A percentile compares a stretch with the other conserved stretches of the same genome.
phyloP scores from a whole-genome alignment of 35 echinoderm and acorn worm genomes.

The Apostichopus parvimensis region DNA sequence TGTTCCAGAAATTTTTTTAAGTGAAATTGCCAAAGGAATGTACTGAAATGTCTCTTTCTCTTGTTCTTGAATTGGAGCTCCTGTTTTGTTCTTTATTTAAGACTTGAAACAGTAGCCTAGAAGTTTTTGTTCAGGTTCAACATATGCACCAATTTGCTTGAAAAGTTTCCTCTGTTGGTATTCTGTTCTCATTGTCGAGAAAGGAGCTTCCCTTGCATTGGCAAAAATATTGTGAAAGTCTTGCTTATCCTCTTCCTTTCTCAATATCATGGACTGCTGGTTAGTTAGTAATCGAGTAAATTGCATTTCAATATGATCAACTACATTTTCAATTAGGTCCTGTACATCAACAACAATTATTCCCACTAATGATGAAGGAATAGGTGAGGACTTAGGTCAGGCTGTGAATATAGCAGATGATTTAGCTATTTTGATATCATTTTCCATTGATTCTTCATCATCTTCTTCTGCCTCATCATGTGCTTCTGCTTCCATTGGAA shows the following conservation, averaged over 20 bases:
- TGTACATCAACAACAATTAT: not conserved
- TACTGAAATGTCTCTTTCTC: constrained; percentile 44
- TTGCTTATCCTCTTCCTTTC: not conserved
- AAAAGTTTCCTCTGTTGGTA: not conserved
- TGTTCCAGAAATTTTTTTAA: constrained; percentile 26
- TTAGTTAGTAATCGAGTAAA: not conserved
- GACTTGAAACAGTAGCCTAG: constrained; percentile 9
- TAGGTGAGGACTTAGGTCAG: not conserved
- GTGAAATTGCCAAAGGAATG: constrained; percentile 13
- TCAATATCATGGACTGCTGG: not conserved
- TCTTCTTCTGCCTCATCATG: not conserved
- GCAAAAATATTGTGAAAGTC: not conserved
- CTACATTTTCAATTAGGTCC: not conserved
- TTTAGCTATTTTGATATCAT: not conserved
- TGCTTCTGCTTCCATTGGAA: not conserved
- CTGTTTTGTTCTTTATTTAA: constrained; percentile 6
- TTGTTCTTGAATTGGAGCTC: constrained; percentile 3
- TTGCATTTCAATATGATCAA: not conserved
- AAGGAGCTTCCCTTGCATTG: not conserved
- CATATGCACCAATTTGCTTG: not conserved
- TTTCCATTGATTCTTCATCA: not conserved
- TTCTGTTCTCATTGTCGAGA: constrained; percentile 1
- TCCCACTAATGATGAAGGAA: not conserved
- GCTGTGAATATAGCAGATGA: not conserved
- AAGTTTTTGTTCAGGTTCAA: constrained; percentile 15